Evolutionary conservation across 2,797 vertebrate genomes (phyloP).

Genomic region (Sebastes hopkinsi): DNA sequence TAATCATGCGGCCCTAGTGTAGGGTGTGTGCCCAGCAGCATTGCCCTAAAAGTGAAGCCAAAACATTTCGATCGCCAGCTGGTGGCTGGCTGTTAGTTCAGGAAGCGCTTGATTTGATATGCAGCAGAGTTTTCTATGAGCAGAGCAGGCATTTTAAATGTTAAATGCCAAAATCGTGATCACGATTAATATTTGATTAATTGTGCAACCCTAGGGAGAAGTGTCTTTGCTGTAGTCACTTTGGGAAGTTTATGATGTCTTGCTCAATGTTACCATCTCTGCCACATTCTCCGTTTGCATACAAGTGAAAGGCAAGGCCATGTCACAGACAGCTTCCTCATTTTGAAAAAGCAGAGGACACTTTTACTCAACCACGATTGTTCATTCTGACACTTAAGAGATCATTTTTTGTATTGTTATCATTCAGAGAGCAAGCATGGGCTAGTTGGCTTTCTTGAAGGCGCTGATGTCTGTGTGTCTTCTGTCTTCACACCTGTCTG

Average conservation of each 20-base stretch:
- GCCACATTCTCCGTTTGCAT: neutral
- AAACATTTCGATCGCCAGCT: too few species aligned
- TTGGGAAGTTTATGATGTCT: neutral
- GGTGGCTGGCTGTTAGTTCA: too few species aligned
- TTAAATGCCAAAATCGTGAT: too few species aligned
- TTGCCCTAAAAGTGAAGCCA: too few species aligned
- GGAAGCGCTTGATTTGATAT: too few species aligned
- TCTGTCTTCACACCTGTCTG: conserved; percentile 37
- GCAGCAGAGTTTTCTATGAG: too few species aligned
- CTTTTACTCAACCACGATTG: neutral
- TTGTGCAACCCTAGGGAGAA: too few species aligned
- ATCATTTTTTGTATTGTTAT: neutral
- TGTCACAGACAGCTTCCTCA: neutral
- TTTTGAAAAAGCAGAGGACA: neutral
- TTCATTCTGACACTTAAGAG: neutral
- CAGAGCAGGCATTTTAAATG: too few species aligned
- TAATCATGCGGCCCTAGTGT: too few species aligned
- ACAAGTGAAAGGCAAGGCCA: neutral
- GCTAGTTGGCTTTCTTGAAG: neutral
- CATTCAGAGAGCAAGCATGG: neutral
- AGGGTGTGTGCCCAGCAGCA: too few species aligned
- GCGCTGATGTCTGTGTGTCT: neutral
- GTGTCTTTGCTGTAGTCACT: neutral
- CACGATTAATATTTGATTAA: too few species aligned
- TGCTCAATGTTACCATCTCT: neutral